Base-by-base conservation (phyloP, 1,140 invertebrate genomes). In the Carposina sasakii region DNA sequence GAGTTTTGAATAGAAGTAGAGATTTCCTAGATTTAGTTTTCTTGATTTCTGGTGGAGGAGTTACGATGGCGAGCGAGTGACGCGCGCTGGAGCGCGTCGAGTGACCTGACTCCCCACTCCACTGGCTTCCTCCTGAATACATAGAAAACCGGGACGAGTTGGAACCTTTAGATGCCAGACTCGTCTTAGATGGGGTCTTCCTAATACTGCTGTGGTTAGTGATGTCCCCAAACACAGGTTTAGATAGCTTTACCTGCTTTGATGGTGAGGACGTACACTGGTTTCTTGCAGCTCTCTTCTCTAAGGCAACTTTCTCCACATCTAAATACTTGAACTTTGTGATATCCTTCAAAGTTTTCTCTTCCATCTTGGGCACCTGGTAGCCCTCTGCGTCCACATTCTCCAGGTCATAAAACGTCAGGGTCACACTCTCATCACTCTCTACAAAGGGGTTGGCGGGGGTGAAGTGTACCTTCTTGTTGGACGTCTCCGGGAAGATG, bases 281-380 rank as follows among this genome's bases (percentile, higher is more conserved):
- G 19, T 76, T 60, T 55, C 69, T 71, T 5, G 65, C 62, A 22
- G 63, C 44, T 52, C 76, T 68, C 45, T 82, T 82, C 45, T 85
- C 72, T 26, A 67, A 57, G 12, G 63, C 55, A 12, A 74, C 45
- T 44, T 73, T 81, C 28, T 81, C 73, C 10, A 72, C 47, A 66
- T 85, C 73, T n/a, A 86, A 67, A 52, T 86, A 86, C 37, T 85
- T 85, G 43, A 86, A 86, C 58, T 85, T 81, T 28, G 60, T 61
- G 9, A 85, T 81, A 45, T 76, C 72, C 54, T 67, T 72, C 6
- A 69, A 15, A 8, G 52, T 37, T 50, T 66, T 62, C 19, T 60
- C 47, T 2, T 68, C 55, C 26, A 53, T 50, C 10, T 43, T 47
- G 17, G 57, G 56, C 21, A 59, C 42, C 34, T 69, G 56, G 17